Conservation (phyloP, 2,113 vertebrate species). For the Proteles cristata region DNA sequence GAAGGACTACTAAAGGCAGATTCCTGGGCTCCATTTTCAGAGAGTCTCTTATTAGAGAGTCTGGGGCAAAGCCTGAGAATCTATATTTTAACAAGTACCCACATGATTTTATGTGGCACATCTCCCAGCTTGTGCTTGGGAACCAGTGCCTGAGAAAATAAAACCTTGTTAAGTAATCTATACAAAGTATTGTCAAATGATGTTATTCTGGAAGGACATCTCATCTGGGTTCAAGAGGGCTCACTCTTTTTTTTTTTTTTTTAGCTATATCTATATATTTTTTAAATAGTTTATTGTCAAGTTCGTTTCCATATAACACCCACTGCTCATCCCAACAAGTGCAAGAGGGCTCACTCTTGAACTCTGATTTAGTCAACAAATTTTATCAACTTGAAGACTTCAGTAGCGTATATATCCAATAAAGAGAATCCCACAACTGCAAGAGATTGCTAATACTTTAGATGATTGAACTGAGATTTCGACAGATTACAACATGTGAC, state of each 20-base stretch:
- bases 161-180: background rate
- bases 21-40: background rate
- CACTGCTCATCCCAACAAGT: no score
- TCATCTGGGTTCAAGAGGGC: background rate
- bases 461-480: background rate
- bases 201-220: background rate
- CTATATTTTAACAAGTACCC: background rate
- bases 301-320: no score
- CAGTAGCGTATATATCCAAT: background rate
- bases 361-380: background rate
- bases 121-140: background rate
- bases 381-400: background rate
- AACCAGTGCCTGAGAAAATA: background rate
- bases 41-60: background rate
- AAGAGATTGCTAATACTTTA: background rate
- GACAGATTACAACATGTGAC: background rate
- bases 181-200: background rate
- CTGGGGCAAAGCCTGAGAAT: background rate
- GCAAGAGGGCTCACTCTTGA: background rate
- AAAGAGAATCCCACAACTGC: background rate
- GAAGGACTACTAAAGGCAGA: background rate
- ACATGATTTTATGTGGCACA: background rate
- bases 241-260: background rate
- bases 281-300: no score
- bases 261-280: no score